Evolutionary conservation across 1,140 invertebrate genomes (phyloP).

Genomic region (Ephestia elutella): DNA sequence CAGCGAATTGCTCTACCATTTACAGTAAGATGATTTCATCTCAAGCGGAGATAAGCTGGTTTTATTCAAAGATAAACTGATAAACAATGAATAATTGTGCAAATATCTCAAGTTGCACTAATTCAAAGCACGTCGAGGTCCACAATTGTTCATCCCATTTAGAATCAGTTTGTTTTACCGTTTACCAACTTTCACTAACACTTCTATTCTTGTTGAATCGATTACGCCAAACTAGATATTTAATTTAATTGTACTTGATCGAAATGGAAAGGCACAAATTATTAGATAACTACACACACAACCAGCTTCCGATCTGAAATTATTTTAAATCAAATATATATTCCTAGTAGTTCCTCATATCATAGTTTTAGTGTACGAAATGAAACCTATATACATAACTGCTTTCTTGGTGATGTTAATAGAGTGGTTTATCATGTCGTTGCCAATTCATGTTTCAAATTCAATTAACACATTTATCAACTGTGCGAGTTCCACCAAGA

Average conservation of each 20-base stretch:
- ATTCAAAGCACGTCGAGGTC: slow-evolving; percentile 30
- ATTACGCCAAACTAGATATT: slow-evolving; percentile 13
- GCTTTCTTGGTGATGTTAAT: too few relatives aligned
- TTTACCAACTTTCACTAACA: slow-evolving; percentile 24
- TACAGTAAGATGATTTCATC: neutral
- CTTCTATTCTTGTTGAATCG: slow-evolving; percentile 22
- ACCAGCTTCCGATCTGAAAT: neutral
- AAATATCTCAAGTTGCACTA: slow-evolving; percentile 16
- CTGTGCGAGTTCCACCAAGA: too few relatives aligned
- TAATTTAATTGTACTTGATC: neutral
- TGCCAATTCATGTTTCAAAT: too few relatives aligned
- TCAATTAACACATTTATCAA: too few relatives aligned
- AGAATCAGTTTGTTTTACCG: slow-evolving; percentile 20
- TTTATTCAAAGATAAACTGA: slow-evolving; percentile 15
- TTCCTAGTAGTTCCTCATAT: too few relatives aligned
- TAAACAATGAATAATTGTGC: slow-evolving; percentile 14
- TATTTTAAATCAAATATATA: neutral
- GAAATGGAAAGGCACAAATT: neutral
- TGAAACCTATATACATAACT: too few relatives aligned
- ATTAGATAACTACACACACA: neutral
- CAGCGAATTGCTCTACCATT: neutral
- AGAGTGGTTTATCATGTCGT: too few relatives aligned
- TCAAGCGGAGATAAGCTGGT: neutral
- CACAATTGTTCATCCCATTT: slow-evolving; percentile 29
- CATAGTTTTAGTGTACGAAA: too few relatives aligned